A percentile compares a stretch with the other conserved stretches of the same genome.
These are phyloP conservation scores for Rhinichthys klamathensis DNA, from an alignment of 2,113 vertebrate species.

Conservation along the genomic window DNA sequence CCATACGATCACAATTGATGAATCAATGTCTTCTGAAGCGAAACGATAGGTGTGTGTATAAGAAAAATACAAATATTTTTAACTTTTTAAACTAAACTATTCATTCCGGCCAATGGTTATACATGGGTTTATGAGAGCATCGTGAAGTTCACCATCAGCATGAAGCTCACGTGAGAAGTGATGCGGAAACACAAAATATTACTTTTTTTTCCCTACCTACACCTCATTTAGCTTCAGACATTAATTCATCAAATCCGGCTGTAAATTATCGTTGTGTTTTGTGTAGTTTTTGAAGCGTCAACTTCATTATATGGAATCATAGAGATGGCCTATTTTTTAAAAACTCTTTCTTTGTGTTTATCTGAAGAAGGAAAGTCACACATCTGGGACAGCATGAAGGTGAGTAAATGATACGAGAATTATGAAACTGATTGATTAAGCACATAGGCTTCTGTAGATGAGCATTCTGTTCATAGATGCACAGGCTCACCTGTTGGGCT, in stretches of 20 bases:
- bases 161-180: too few relatives aligned
- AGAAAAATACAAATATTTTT: too few relatives aligned
- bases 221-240: background rate
- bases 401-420: background rate
- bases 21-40: too few relatives aligned
- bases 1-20: too few relatives aligned
- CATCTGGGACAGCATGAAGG: background rate
- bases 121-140: too few relatives aligned
- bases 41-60: too few relatives aligned
- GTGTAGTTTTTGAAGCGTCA: background rate
- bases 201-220: background rate
- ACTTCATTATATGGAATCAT: background rate
- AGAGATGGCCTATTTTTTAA: background rate
- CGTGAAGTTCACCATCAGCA: too few relatives aligned
- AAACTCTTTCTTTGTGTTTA: background rate
- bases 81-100: too few relatives aligned
- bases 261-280: background rate
- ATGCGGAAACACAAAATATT: too few relatives aligned
- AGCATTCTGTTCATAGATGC: background rate
- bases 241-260: background rate
- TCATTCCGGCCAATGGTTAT: too few relatives aligned
- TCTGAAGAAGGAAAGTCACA: background rate
- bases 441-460: background rate
- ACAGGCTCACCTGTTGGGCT: conserved; percentile 27
- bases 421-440: background rate